These are phyloP conservation scores for Gallinago jamesoni DNA, from an alignment of 2,113 vertebrate species.

Conservation along the genomic window DNA sequence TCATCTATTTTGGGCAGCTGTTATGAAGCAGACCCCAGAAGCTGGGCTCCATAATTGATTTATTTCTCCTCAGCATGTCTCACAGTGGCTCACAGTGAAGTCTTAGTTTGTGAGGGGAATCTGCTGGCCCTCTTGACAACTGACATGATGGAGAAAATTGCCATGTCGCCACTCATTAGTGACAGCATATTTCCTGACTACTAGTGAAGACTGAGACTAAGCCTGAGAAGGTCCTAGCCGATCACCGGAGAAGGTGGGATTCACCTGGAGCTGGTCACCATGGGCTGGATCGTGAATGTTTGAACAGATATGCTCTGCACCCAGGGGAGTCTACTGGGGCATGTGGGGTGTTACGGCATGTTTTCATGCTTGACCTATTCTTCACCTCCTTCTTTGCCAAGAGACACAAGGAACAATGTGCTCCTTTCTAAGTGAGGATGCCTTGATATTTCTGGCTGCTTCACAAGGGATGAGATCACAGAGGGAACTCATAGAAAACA, in stretches of 20 bases:
- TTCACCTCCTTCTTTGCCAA: not conserved
- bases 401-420: not conserved
- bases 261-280: slow-evolving; percentile 17
- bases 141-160: slow-evolving; percentile 71
- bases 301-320: not conserved
- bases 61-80: not conserved
- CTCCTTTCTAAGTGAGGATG: not conserved
- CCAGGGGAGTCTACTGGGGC: not conserved
- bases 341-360: not conserved
- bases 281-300: not conserved
- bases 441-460: not conserved
- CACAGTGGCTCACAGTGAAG: not conserved
- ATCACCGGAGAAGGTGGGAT: not conserved
- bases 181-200: not conserved
- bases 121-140: slow-evolving; percentile 47
- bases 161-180: slow-evolving; percentile 20
- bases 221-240: not conserved
- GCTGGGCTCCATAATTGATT: not conserved
- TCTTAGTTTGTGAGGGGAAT: not conserved
- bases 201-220: not conserved
- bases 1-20: not conserved
- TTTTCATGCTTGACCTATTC: slow-evolving; percentile 39
- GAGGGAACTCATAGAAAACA: not conserved
- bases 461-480: not conserved
- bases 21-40: not conserved